Conservation (phyloP, 2,113 vertebrate species). For the Delphinus delphis region DNA sequence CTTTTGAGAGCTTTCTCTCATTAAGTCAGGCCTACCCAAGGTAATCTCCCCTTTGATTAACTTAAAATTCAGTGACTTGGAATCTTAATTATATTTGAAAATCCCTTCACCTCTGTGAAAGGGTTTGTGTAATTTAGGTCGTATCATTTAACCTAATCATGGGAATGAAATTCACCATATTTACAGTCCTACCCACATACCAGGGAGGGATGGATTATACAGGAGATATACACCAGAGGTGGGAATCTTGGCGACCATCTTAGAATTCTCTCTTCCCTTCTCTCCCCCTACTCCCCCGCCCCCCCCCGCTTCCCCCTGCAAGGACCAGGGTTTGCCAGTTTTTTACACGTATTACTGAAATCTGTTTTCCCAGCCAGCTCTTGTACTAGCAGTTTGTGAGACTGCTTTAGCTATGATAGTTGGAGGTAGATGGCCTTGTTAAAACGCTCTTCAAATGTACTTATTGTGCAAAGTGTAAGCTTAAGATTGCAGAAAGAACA, state of each 20-base stretch:
- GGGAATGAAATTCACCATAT: neutral
- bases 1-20: neutral
- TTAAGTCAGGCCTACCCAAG: neutral
- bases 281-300: too few species aligned
- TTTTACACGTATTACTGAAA: neutral
- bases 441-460: neutral
- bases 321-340: neutral
- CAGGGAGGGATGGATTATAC: neutral
- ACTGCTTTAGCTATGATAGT: neutral
- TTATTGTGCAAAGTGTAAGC: neutral
- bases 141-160: neutral
- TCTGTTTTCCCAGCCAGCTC: conserved; percentile 20
- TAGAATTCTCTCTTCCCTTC: neutral
- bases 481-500: neutral
- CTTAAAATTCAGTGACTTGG: neutral
- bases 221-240: neutral
- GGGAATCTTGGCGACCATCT: neutral
- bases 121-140: neutral
- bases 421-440: neutral
- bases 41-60: conserved; percentile 8
- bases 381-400: neutral
- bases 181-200: neutral
- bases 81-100: conserved; percentile 18
- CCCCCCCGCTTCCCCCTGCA: neutral
- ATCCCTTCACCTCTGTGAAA: neutral